Percentiles rank a stretch among this genome's conserved stretches.
These are phyloP conservation scores for Chlamydotis undulata DNA, from an alignment of 2,113 vertebrate species.

Conservation along the genomic window DNA sequence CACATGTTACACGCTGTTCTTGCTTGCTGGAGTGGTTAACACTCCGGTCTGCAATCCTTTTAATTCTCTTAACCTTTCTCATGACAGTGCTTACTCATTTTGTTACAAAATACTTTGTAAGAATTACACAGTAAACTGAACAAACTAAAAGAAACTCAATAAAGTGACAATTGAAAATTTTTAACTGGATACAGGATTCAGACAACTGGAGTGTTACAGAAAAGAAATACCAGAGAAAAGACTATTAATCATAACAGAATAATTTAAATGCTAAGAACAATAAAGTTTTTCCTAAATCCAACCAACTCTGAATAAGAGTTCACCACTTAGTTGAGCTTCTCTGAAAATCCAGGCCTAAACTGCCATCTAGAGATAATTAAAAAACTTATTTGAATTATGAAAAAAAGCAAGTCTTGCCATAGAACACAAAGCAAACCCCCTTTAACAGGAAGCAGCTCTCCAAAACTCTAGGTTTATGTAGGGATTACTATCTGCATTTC, in stretches of 20 bases:
- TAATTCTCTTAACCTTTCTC: background rate
- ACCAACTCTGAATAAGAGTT: background rate
- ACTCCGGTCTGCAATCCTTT: background rate
- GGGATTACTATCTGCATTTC: background rate
- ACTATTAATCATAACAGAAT: background rate
- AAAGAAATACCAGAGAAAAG: background rate
- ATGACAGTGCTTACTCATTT: background rate
- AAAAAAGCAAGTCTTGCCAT: background rate
- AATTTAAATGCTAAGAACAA: background rate
- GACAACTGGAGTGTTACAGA: background rate
- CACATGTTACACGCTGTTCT: background rate
- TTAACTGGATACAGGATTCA: background rate
- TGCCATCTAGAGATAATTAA: background rate
- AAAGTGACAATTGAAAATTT: background rate
- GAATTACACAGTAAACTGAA: background rate
- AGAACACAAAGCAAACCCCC: background rate
- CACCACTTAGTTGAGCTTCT: background rate
- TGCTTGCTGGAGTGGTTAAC: background rate
- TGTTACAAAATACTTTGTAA: background rate
- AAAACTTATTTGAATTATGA: background rate
- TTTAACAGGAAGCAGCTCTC: background rate
- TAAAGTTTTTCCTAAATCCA: background rate
- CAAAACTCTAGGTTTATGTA: background rate
- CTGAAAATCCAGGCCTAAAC: background rate
- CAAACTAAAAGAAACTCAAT: background rate